Evolutionary conservation across 2,888 invertebrate genomes (phyloP).

Genomic region (Poecilus cupreus): DNA sequence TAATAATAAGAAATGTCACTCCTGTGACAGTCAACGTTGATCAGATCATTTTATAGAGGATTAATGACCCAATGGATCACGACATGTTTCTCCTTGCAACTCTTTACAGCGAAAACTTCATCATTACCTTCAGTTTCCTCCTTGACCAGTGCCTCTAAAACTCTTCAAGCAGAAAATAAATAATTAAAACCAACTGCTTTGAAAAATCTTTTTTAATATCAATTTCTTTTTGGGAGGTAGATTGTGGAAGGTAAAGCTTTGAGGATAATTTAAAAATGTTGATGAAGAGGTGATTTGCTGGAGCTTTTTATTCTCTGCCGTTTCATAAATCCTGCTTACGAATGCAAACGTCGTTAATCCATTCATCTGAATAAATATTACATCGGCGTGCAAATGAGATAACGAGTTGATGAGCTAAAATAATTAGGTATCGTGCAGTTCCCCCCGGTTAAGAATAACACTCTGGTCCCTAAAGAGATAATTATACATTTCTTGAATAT

Average conservation of each 20-base stretch:
- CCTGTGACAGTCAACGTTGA: constrained; percentile 11
- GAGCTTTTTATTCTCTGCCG: no score
- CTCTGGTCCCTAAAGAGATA: constrained; percentile 38
- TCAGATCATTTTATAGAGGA: constrained; percentile 53
- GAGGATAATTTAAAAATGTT: no score
- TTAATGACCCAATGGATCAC: constrained; percentile 43
- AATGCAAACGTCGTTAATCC: constrained; percentile 46
- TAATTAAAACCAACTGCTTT: no score
- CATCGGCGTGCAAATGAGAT: constrained; percentile 49
- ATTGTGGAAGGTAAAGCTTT: no score
- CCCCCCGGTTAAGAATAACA: constrained; percentile 34
- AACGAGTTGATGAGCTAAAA: constrained; percentile 58
- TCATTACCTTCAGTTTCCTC: neutral
- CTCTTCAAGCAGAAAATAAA: no score
- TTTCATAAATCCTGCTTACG: constrained; percentile 51
- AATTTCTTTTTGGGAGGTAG: no score
- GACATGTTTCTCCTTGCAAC: neutral
- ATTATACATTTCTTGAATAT: constrained; percentile 39
- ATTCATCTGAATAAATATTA: constrained; percentile 57
- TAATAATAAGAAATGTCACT: constrained; percentile 56
- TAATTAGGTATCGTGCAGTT: constrained; percentile 46
- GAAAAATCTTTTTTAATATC: no score
- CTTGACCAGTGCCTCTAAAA: neutral
- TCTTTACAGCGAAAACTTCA: neutral
- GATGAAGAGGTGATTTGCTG: no score